Base-by-base conservation (phyloP, 1,140 invertebrate genomes). In the Chionoecetes opilio region DNA sequence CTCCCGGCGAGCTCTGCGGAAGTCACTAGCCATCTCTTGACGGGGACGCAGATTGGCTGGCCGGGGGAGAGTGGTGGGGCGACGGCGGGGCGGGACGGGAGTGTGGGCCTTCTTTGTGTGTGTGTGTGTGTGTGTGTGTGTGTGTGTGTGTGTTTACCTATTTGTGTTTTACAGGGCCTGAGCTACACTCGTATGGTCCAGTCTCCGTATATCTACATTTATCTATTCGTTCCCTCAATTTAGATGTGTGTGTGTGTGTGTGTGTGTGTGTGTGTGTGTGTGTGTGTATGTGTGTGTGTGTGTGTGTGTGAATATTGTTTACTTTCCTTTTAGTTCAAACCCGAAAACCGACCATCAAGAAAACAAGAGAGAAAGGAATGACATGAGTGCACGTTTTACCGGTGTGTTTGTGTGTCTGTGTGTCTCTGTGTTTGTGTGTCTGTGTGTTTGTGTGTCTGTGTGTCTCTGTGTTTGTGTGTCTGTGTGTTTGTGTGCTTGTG, bases 191-290 rank as follows among this genome's bases (percentile, higher is more conserved):
- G n/a, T n/a, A n/a, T n/a, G n/a, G n/a, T n/a, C n/a, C n/a, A n/a
- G n/a, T n/a, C n/a, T n/a, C n/a, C 14, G 41, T 46, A 14, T n/a
- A n/a, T n/a, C n/a, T n/a, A n/a, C n/a, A n/a, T n/a, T n/a, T n/a
- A n/a, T n/a, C n/a, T n/a, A n/a, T n/a, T n/a, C n/a, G n/a, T n/a
- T n/a, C n/a, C n/a, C n/a, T n/a, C n/a, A n/a, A n/a, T n/a, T n/a
- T n/a, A n/a, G n/a, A n/a, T 46, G 41, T 46, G 63, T 21, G 11
- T 21, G 63, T 75, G 5, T n/a, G 63, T 75, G 63, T 75, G 63
- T 75, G 63, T 75, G 63, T 75, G 63, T 75, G 63, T 75, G 63
- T 75, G 63, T 75, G 63, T 75, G 63, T 75, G 63, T 75, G 53
- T 75, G 53, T 75, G 53, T 75, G 53, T 75, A 21, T 75, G 53